Evolutionary conservation across 2,113 vertebrate genomes (phyloP), one percentile per base, ranked within the genome.

Genomic region (Sisor rabdophorus): DNA sequence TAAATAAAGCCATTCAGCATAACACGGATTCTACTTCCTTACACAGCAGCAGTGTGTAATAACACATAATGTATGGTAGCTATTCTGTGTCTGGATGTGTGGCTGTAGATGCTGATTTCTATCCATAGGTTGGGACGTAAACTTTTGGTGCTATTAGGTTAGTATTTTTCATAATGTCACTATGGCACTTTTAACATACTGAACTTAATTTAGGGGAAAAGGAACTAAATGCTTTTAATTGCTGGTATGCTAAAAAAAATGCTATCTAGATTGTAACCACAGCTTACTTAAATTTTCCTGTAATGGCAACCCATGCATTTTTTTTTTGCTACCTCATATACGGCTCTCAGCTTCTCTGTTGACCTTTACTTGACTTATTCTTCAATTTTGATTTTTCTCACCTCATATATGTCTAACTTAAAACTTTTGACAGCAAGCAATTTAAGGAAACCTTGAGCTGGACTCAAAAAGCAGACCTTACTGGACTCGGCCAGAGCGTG

Each of bases 381-480:
- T 26, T n/a, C n/a, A n/a, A n/a, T n/a, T n/a, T n/a, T n/a, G n/a
- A 16, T 8, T 24, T n/a, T 22, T 47, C 63, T 65, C n/a, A 65
- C 11, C 63, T 65, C 20, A 24, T 48, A 67, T 47, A 47, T 48
- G 17, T 48, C 64, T 26, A 67, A 17, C 44, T 67, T 67, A 17
- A 16, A 24, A 4, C 15, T 30, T 68, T 76, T 36, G 52, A 56
- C 52, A 77, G 17, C 40, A 77, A 19, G 54, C 47, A n/a, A 40
- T 40, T 28, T 58, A 24, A 24, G 7, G n/a, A 24, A n/a, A 50
- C 54, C 64, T 77, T 48, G 53, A 69, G 24, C 19, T n/a, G 0
- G 63, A 67, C 30, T 24, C 11, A 64, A 64, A 53, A 10, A 4
- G 52, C 4, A 50, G 55, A 24, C 16, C 17, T n/a, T 11, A 15